phyloP scores from a whole-genome alignment of 2,797 vertebrate species.

The Sciurus carolinensis region DNA sequence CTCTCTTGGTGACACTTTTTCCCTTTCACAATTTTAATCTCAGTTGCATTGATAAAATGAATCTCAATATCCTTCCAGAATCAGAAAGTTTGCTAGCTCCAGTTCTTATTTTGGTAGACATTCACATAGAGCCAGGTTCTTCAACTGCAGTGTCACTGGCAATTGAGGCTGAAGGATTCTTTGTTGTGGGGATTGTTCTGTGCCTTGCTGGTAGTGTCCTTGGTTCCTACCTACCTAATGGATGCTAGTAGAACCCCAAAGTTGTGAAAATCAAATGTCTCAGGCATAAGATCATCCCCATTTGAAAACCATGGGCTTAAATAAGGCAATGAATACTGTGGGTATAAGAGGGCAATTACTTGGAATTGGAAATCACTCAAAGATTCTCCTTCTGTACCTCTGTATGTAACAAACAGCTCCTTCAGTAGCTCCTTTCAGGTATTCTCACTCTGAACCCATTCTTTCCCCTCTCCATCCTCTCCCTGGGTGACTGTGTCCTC shows the following conservation, averaged over 20 bases:
- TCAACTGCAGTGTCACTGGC: neutral
- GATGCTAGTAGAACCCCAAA: neutral
- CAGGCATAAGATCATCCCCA: neutral
- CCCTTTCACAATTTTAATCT: neutral
- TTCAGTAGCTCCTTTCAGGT: neutral
- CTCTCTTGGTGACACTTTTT: neutral
- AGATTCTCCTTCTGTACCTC: neutral
- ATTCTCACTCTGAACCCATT: neutral
- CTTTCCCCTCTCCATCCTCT: neutral
- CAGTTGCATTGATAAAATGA: neutral
- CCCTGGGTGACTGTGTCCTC: neutral
- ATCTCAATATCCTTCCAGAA: neutral
- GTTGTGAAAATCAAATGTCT: neutral
- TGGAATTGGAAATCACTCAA: neutral
- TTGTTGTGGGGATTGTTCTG: neutral
- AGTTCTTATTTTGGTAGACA: neutral
- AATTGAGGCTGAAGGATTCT: neutral
- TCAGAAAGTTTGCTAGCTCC: neutral
- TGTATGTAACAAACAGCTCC: neutral
- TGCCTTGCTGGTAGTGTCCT: neutral
- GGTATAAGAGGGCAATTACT: neutral
- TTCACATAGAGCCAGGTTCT: neutral
- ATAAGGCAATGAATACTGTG: neutral
- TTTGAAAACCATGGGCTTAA: neutral
- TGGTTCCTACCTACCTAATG: neutral